Conservation (phyloP, 2,113 vertebrate genomes). For the Dasyprocta punctata region DNA sequence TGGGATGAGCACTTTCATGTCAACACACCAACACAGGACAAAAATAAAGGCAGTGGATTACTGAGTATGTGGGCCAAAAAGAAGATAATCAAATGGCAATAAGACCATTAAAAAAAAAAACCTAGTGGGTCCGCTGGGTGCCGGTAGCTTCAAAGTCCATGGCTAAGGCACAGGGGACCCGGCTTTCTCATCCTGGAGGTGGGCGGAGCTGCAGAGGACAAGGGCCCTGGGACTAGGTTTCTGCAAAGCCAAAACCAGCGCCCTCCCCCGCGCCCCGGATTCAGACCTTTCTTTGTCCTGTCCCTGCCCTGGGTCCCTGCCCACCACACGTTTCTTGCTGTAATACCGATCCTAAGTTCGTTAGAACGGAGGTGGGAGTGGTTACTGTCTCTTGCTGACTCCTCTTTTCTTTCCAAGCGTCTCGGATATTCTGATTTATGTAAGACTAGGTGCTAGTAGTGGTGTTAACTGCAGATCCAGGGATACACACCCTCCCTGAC, state of each 20-base stretch:
- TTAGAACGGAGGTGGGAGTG: background rate
- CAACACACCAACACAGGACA: background rate
- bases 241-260: background rate
- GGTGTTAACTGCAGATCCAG: background rate
- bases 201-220: background rate
- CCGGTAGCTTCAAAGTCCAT: background rate
- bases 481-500: background rate
- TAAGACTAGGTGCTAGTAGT: background rate
- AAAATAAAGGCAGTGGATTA: background rate
- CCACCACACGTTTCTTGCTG: background rate
- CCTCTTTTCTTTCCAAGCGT: background rate
- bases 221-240: background rate
- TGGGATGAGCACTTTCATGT: background rate
- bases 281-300: background rate
- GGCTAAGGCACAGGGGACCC: background rate
- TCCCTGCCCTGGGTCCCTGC: background rate
- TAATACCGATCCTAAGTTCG: background rate
- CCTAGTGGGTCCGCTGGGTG: no score
- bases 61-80: background rate
- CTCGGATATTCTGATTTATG: background rate
- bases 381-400: background rate
- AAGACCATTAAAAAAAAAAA: background rate
- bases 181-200: background rate
- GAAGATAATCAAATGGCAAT: background rate
- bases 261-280: no score